Evolutionary conservation across 1,140 invertebrate species (phyloP), one percentile per base, ranked within the genome.

Genomic region (Conus betulinus): DNA sequence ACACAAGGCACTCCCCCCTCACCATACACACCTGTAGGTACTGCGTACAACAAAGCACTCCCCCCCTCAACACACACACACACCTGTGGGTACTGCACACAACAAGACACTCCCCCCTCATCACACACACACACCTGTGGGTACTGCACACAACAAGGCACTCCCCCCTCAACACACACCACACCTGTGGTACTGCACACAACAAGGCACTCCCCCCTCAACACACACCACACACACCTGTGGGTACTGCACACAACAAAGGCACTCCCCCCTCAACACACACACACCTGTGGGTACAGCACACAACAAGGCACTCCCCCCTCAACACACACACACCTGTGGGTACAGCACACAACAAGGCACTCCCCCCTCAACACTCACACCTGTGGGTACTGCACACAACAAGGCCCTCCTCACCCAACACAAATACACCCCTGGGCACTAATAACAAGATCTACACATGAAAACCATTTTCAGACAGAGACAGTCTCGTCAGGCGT

Each of bases 201-300:
- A n/a, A n/a, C n/a, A n/a, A n/a, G 7, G 39, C n/a, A 76, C 20
- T n/a, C n/a, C n/a, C n/a, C n/a, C n/a, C n/a, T n/a, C n/a, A n/a
- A n/a, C n/a, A n/a, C n/a, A n/a, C n/a, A n/a, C n/a, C n/a, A n/a
- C n/a, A n/a, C n/a, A n/a, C n/a, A n/a, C 84, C 20, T 88, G 39
- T 17, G 87, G 88, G 85, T 87, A 88, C 87, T 88, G 84, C 82
- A 79, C 55, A 84, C 53, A 84, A 5, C 55, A 63, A 63, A 84
- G n/a, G n/a, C n/a, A n/a, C n/a, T n/a, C n/a, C n/a, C n/a, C n/a
- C n/a, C n/a, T n/a, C n/a, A n/a, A n/a, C n/a, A n/a, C n/a, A n/a
- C n/a, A n/a, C n/a, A n/a, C n/a, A n/a, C 84, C 20, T 88, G 39
- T 17, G 87, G 88, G 85, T 87, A 88, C 87, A 86, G 84, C 82